Conservation (phyloP, 2,113 vertebrate genomes). For the Hippoglossus stenolepis region DNA sequence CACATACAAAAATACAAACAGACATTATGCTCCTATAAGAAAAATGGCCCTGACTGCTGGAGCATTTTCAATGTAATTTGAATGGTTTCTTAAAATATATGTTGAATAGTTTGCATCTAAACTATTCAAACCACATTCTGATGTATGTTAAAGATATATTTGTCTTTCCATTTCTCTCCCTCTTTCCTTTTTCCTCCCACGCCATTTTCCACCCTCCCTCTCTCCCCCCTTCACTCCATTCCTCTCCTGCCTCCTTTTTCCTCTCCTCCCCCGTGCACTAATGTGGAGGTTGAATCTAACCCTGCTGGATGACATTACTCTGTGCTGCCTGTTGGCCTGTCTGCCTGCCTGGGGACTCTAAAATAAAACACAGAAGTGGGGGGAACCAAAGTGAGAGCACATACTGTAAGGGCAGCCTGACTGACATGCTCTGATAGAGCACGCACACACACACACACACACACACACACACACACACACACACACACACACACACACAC, state of each 20-base stretch:
- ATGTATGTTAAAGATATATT: conserved; percentile 6
- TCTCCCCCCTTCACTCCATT: not conserved
- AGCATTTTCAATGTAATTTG: conserved; percentile 11
- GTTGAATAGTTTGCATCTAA: conserved; percentile 3
- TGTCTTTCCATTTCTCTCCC: conserved; percentile 23
- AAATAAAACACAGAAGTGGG: conserved; percentile 77
- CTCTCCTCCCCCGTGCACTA: conserved; percentile 52
- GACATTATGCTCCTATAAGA: not conserved
- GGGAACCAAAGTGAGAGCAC: conserved; percentile 54
- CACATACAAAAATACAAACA: not conserved
- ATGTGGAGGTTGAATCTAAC: conserved; percentile 75
- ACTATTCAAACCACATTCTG: conserved; percentile 1
- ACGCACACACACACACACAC: conserved; percentile 1
- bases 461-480: conserved; percentile 3
- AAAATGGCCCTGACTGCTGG: conserved; percentile 4
- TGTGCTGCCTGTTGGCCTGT: conserved; percentile 74
- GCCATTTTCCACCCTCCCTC: conserved; percentile 7
- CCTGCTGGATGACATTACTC: conserved; percentile 79
- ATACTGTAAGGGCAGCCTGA: conserved; percentile 68
- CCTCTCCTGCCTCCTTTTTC: conserved; percentile 17
- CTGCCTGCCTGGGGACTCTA: conserved; percentile 75
- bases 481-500: no score
- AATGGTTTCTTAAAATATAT: conserved; percentile 4
- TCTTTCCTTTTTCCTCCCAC: not conserved
- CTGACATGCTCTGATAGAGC: conserved; percentile 71